A percentile compares a stretch with the other conserved stretches of the same genome.
Conservation (phyloP, 2,797 vertebrate species). For the Meda fulgida region DNA sequence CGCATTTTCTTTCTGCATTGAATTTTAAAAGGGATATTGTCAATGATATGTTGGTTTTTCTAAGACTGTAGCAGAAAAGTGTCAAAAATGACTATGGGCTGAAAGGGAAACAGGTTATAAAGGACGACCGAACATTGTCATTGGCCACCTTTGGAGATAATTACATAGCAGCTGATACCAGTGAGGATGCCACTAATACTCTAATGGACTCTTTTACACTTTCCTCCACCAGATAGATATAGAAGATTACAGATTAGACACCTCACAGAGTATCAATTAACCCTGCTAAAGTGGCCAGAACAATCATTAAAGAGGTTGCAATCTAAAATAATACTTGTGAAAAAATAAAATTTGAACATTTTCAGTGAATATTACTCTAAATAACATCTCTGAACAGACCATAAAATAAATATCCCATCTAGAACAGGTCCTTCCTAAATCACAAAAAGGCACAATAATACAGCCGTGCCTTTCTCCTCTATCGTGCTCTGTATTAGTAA, state of each 20-base stretch:
- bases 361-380: neutral
- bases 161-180: slow-evolving; percentile 30
- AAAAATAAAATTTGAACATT: neutral
- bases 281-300: neutral
- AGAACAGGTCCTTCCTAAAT: neutral
- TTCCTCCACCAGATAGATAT: neutral
- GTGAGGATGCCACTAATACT: slow-evolving; percentile 10
- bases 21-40: neutral
- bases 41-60: neutral
- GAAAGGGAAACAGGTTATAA: slow-evolving; percentile 7
- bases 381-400: neutral
- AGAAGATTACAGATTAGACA: slow-evolving; percentile 5
- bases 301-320: neutral
- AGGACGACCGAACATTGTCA: neutral
- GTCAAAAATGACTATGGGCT: slow-evolving; percentile 4
- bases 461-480: slow-evolving; percentile 40
- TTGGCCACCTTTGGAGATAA: slow-evolving; percentile 35
- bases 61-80: neutral
- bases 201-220: slow-evolving; percentile 11
- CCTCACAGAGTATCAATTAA: slow-evolving; percentile 9
- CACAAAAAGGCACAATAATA: slow-evolving; percentile 8
- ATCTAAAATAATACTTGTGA: slow-evolving; percentile 21
- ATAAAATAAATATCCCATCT: neutral
- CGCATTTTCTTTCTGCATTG: neutral
- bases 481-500: slow-evolving; percentile 28